Conservation (phyloP, 1,140 invertebrate genomes). For the Halotydeus destructor region DNA sequence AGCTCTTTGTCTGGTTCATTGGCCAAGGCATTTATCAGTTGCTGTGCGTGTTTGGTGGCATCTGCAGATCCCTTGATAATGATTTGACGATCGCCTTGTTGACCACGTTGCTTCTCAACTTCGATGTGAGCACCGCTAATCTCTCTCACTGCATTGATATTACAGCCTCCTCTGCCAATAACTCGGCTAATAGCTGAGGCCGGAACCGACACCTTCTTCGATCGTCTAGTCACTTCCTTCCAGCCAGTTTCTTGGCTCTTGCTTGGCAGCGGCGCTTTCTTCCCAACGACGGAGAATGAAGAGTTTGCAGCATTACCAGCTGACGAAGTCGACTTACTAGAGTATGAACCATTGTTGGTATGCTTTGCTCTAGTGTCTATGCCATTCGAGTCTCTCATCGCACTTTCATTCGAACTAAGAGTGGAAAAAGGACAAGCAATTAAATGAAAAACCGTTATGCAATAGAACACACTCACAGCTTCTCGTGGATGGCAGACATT, state of each 20-base stretch:
- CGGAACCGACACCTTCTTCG: constrained; percentile 74
- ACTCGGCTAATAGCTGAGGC: constrained; percentile 81
- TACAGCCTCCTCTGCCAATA: constrained; percentile 81
- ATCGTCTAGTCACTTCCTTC: constrained; percentile 80
- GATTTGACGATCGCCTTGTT: constrained; percentile 76
- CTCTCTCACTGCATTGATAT: constrained; percentile 86
- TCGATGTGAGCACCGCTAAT: constrained; percentile 90
- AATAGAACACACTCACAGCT: no score
- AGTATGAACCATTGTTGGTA: neutral
- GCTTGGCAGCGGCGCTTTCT: constrained; percentile 32
- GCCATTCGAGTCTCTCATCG: neutral
- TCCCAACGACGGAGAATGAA: neutral
- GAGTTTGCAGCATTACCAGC: neutral
- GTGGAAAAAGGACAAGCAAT: no score
- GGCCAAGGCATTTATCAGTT: constrained; percentile 60
- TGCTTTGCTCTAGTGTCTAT: neutral
- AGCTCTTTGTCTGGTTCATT: constrained; percentile 84
- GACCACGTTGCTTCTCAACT: constrained; percentile 89
- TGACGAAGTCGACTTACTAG: neutral
- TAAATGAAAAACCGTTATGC: no score
- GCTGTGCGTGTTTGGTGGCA: constrained; percentile 67
- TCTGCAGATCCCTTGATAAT: constrained; percentile 80
- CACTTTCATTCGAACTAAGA: no score
- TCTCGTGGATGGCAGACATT: no score
- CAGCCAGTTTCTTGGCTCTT: constrained; percentile 58